Base-by-base conservation (phyloP, 2,888 invertebrate species). In the Trissolcus brochymenae region DNA sequence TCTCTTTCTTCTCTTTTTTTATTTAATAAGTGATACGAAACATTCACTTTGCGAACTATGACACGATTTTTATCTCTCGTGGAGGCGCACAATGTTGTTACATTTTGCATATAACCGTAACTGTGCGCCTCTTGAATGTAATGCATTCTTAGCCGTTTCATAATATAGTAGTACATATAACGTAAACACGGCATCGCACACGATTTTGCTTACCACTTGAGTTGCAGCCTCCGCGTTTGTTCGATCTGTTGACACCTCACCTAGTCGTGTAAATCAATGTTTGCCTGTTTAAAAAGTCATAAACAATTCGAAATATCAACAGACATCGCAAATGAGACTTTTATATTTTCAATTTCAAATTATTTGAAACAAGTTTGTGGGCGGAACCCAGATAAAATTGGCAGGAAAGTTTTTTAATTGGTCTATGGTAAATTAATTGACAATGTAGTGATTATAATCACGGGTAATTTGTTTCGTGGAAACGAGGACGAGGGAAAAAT, bases 91-190 rank as follows among this genome's bases (percentile, higher is more conserved):
- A 64, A 41, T 49, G 49, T 73, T 49, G 49, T 73, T 70, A 74
- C 70, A 78, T 70, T 73, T 74, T 73, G 61, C 73, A 78, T 78
- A 78, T 77, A 77, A 78, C 72, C 70, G 62, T 66, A 73, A 68
- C 19, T 50, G 61, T 2, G 19, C 19, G 19, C 19, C 19, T 19
- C 19, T 19, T 19, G 19, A 62, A 73, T 62, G 77, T 77, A 77
- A 77, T 77, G 73, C 68, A 68, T 72, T 77, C 77, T 68, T 77
- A 60, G 78, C 70, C 66, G 78, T 78, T 78, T 78, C 78, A 74
- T 78, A 78, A 78, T 78, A 73, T 61, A 70, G 72, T 19, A 70
- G 70, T 40, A 17, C 19, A 19, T n/a, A n/a, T n/a, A n/a, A n/a
- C n/a, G n/a, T n/a, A n/a, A n/a, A n/a, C 19, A 67, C 35, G 49